These are phyloP conservation scores for Orthonevra nobilis DNA, from an alignment of 2,888 invertebrate species.

Conservation along the genomic window DNA sequence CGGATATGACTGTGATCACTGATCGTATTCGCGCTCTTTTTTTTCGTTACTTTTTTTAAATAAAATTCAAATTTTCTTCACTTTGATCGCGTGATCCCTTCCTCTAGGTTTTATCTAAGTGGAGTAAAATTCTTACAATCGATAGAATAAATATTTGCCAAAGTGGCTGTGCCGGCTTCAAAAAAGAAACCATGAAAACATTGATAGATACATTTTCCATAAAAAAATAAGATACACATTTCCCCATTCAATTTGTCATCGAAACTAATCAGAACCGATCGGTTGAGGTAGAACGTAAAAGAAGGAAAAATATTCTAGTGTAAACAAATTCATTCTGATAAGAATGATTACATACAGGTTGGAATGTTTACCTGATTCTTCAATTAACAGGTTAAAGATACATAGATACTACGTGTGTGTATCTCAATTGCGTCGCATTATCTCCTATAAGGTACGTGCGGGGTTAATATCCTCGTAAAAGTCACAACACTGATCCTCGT, in stretches of 20 bases:
- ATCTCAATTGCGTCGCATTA: conserved; percentile 52
- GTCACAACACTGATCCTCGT: conserved; percentile 31
- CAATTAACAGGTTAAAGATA: conserved; percentile 65
- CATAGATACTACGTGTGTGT: conserved; percentile 18
- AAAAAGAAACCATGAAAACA: conserved; percentile 21
- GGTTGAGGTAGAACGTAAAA: not conserved
- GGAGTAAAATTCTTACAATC: conserved; percentile 57
- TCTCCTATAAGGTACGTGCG: conserved; percentile 10
- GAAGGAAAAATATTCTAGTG: conserved; percentile 29
- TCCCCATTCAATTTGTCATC: conserved; percentile 26
- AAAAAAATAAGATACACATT: conserved; percentile 37
- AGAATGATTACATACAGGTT: conserved; percentile 55
- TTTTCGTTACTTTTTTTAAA: conserved; percentile 20
- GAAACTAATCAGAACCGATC: conserved; percentile 53
- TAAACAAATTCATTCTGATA: conserved; percentile 61
- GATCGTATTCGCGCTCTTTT: conserved; percentile 28
- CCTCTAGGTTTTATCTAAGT: conserved; percentile 63
- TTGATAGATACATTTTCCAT: conserved; percentile 8
- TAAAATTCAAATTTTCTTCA: not conserved
- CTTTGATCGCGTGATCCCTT: conserved; percentile 11
- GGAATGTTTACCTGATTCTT: conserved; percentile 64
- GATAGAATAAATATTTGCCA: conserved; percentile 58
- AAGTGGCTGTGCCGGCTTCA: conserved; percentile 10
- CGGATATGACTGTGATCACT: conserved; percentile 35
- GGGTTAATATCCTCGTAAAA: conserved; percentile 51